Evolutionary conservation across 2,797 vertebrate genomes (phyloP).

Genomic region (Rhinichthys osculus): DNA sequence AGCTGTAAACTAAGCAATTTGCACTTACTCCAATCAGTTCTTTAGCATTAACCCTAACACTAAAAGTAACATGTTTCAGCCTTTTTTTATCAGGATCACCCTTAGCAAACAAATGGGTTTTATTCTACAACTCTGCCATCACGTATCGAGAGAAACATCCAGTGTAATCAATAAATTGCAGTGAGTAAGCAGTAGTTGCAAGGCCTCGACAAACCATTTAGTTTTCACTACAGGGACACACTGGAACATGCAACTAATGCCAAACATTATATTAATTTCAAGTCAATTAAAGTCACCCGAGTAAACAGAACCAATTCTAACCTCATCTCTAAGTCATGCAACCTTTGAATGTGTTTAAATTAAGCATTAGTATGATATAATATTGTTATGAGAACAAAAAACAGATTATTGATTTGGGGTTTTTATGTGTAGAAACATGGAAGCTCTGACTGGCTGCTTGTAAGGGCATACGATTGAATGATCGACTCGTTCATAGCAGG

Average conservation of each 20-base stretch:
- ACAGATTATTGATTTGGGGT: not conserved
- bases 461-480: conserved; percentile 35
- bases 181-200: conserved; percentile 19
- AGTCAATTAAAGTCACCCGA: not conserved
- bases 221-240: not conserved
- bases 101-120: not conserved
- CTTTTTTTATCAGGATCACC: not conserved
- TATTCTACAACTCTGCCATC: not conserved
- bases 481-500: conserved; percentile 37
- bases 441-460: conserved; percentile 36
- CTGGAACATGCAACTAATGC: not conserved
- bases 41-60: not conserved
- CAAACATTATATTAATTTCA: conserved; percentile 27
- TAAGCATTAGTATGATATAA: not conserved
- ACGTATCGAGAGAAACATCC: not conserved
- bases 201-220: not conserved
- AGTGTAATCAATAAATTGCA: conserved; percentile 31
- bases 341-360: not conserved
- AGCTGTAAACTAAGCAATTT: not conserved
- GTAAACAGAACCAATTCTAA: conserved; percentile 3
- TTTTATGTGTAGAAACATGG: not conserved
- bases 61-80: not conserved
- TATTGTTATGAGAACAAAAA: not conserved
- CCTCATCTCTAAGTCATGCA: not conserved
- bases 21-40: not conserved